Base-by-base conservation (phyloP, 2,113 vertebrate genomes). In the Candoia aspera region DNA sequence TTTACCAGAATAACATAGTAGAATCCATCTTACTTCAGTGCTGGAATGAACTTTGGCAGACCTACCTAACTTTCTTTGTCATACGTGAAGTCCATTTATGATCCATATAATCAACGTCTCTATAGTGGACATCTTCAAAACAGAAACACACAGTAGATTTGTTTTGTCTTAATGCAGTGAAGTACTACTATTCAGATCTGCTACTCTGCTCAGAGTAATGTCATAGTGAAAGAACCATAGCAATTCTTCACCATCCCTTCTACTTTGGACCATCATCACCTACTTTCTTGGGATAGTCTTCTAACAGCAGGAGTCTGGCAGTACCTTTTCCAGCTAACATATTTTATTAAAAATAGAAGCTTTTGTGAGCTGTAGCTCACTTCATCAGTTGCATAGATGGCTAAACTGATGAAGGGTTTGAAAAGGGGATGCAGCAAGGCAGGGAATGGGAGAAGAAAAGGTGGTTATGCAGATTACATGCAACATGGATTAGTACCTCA, bases 81-180 rank as follows among this genome's bases (percentile, higher is more conserved):
- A n/a, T 98, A 98, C 0, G 98, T 98, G 23, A 99, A 99, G 95
- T 98, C 98, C 95, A 98, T 97, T 95, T 97, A 12, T 97, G 92
- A 83, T 99, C 98, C 98, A 98, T 98, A 95, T 98, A 98, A 96
- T 99, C 98, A 1, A 98, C 98, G 93, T 99, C 98, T 53, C 97
- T 97, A 96, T 98, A 98, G 37, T 98, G 99, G 90, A 98, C 96
- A 83, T 99, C 98, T 98, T 98, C 94, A 83, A 92, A 94, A 10
- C 0, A 57, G 83, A 88, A 87, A 93, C 1, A 89, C 6, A 58
- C 68, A 68, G 37, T 91, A 86, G 11, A 79, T 91, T 93, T 91
- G 9, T 33, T n/a, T n/a, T 37, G 12, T 21, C 15, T 59, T 15
- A 9, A 42, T 19, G 17, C 6, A 42, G 8, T 24, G 33, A 46